Evolutionary conservation across 2,797 vertebrate genomes (phyloP).

Genomic region (Zenarchopterus dispar): DNA sequence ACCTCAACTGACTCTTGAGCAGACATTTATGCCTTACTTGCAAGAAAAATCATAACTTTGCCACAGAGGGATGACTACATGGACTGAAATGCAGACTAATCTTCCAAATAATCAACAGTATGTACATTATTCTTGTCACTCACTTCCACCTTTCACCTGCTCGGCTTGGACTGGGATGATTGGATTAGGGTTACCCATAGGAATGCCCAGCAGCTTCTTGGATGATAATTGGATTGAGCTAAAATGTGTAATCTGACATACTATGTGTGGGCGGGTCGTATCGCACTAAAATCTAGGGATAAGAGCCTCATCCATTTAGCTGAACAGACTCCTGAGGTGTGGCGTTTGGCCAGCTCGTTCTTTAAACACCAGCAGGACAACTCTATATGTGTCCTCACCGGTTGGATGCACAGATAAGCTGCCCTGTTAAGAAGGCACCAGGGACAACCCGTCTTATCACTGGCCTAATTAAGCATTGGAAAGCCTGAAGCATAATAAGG

Average conservation of each 20-base stretch:
- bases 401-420: slow-evolving; percentile 14
- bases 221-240: slow-evolving; percentile 63
- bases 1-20: slow-evolving; percentile 29
- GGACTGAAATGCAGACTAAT: not conserved
- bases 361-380: slow-evolving; percentile 54
- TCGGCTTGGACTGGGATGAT: slow-evolving; percentile 1
- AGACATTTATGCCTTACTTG: slow-evolving; percentile 6
- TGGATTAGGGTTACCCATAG: slow-evolving; percentile 17
- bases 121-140: slow-evolving; percentile 35
- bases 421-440: slow-evolving; percentile 24
- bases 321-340: slow-evolving; percentile 50
- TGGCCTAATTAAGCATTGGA: slow-evolving; percentile 16
- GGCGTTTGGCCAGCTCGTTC: slow-evolving; percentile 48
- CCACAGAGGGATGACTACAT: not conserved
- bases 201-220: slow-evolving; percentile 44
- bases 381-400: slow-evolving; percentile 31
- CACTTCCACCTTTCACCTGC: slow-evolving; percentile 35
- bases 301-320: slow-evolving; percentile 71
- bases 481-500: slow-evolving; percentile 9
- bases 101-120: not conserved
- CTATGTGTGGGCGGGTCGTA: slow-evolving; percentile 31
- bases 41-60: slow-evolving; percentile 14
- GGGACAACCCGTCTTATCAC: slow-evolving; percentile 19
- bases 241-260: slow-evolving; percentile 37
- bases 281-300: slow-evolving; percentile 59